Conservation (phyloP, 2,888 invertebrate genomes). For the Urechis unicinctus region DNA sequence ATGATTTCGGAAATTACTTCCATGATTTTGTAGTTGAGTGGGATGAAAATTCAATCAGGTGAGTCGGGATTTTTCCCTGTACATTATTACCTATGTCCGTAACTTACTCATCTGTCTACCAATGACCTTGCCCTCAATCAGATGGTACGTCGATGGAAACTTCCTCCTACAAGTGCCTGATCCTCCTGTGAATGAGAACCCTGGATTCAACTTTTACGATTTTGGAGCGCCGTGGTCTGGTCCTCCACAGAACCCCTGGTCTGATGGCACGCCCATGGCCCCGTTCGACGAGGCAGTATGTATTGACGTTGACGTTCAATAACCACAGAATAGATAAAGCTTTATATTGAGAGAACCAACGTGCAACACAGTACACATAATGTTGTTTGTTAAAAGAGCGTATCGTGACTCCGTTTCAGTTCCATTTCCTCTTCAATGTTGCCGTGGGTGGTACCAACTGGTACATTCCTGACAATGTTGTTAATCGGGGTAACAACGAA, state of each 20-base stretch:
- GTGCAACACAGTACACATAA: no score
- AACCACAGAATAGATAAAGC: no score
- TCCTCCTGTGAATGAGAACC: conserved; percentile 18
- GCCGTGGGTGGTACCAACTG: conserved; percentile 68
- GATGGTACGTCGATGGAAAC: conserved; percentile 35
- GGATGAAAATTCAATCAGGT: conserved; percentile 51
- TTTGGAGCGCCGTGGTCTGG: conserved; percentile 53
- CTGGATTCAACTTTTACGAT: conserved; percentile 59
- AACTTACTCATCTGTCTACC: no score
- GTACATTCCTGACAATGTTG: conserved; percentile 60
- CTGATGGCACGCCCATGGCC: conserved; percentile 31
- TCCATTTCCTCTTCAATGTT: conserved; percentile 70
- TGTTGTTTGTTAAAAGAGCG: no score
- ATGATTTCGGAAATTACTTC: conserved; percentile 34
- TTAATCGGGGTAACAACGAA: conserved; percentile 4
- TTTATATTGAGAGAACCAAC: no score
- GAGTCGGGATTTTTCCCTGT: background rate
- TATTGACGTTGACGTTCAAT: no score
- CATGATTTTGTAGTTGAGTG: conserved; percentile 65
- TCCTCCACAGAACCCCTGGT: conserved; percentile 35
- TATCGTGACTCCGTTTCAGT: conserved; percentile 53
- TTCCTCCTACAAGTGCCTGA: conserved; percentile 27
- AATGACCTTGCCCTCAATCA: no score
- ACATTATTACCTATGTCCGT: no score
- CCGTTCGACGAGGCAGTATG: conserved; percentile 36